Percentiles rank a stretch among this genome's conserved stretches.
These are phyloP conservation scores for Raja brachyura DNA, from an alignment of 2,113 vertebrate genomes.

Conservation along the genomic window DNA sequence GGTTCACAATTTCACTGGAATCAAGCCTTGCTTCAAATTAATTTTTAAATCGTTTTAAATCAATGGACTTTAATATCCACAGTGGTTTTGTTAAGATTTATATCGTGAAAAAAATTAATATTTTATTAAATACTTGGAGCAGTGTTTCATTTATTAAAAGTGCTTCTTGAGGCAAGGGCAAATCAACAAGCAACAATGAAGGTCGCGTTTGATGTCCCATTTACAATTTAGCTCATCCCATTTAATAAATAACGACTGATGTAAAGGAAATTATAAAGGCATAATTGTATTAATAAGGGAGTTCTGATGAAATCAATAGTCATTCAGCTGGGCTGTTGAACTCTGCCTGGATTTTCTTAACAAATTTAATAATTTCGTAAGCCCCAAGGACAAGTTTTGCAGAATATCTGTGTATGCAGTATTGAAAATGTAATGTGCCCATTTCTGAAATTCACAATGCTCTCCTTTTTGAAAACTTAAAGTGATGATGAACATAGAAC, in stretches of 20 bases:
- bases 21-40: neutral
- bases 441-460: neutral
- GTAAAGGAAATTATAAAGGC: neutral
- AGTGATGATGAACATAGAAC: neutral
- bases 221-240: neutral
- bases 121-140: neutral
- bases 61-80: neutral
- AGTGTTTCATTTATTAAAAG: neutral
- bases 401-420: neutral
- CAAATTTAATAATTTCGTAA: neutral
- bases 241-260: neutral
- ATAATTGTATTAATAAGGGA: neutral
- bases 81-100: neutral
- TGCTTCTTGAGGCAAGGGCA: neutral
- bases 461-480: neutral
- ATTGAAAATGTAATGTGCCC: neutral
- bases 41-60: neutral
- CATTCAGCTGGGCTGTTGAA: neutral
- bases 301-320: neutral
- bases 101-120: neutral
- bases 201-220: neutral
- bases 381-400: neutral
- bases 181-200: neutral
- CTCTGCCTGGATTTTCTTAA: neutral
- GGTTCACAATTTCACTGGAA: neutral